Percentiles rank a stretch among this genome's conserved stretches.
Evolutionary conservation across 2,797 vertebrate genomes (phyloP).

Genomic region (Ataeniobius toweri): DNA sequence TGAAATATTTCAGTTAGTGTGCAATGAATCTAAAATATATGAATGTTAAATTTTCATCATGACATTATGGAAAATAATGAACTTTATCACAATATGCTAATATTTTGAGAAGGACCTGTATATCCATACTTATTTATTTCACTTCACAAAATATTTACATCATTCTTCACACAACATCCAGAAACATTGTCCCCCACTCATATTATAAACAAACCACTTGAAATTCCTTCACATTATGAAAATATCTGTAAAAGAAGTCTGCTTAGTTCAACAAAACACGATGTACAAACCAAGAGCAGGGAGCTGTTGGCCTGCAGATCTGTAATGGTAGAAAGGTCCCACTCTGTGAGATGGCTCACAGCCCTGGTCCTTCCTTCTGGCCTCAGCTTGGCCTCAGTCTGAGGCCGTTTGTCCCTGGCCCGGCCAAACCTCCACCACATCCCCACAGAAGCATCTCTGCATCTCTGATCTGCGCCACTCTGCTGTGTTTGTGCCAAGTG

Average conservation of each 20-base stretch:
- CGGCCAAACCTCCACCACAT: constrained; percentile 69
- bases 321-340: constrained; percentile 60
- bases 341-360: constrained; percentile 65
- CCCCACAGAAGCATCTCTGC: constrained; percentile 65
- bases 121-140: neutral
- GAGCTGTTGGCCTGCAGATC: constrained; percentile 51
- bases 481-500: constrained; percentile 57
- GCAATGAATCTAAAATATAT: no score
- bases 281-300: constrained; percentile 53
- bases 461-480: constrained; percentile 64
- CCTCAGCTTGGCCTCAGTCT: constrained; percentile 71
- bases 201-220: constrained; percentile 29
- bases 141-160: no score
- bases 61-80: no score
- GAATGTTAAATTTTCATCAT: no score
- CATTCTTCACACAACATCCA: no score
- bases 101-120: no score
- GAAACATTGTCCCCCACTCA: constrained; percentile 15
- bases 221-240: constrained; percentile 41
- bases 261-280: constrained; percentile 50
- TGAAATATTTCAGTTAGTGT: no score
- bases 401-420: constrained; percentile 52
- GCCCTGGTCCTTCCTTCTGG: constrained; percentile 66
- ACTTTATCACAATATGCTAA: no score
- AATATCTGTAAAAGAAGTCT: constrained; percentile 58